Conservation (phyloP, 2,888 invertebrate genomes). For the Monochamus alternatus region DNA sequence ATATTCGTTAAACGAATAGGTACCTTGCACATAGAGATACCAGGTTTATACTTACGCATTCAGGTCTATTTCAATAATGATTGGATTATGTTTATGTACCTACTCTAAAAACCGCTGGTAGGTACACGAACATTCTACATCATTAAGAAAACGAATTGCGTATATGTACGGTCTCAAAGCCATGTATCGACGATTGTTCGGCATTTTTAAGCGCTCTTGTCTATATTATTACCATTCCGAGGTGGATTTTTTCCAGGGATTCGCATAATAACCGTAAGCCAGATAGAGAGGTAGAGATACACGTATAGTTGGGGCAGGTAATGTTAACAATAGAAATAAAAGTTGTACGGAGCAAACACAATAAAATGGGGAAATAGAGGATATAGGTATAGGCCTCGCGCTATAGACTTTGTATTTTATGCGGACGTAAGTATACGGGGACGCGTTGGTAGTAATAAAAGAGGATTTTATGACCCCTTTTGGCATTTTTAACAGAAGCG, state of each 20-base stretch:
- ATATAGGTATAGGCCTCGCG: slow-evolving; percentile 10
- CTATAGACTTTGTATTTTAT: slow-evolving; percentile 18
- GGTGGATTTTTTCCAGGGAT: slow-evolving; percentile 18
- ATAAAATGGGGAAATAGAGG: slow-evolving; percentile 21
- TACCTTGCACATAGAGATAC: not conserved
- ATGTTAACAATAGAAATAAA: slow-evolving; percentile 30
- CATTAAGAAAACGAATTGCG: slow-evolving; percentile 57
- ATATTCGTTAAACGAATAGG: not conserved
- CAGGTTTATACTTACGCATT: not conserved
- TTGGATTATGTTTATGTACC: not conserved
- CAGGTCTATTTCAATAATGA: not conserved
- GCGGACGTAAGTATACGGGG: slow-evolving; percentile 10
- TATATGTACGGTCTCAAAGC: slow-evolving; percentile 44
- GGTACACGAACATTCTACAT: slow-evolving; percentile 57
- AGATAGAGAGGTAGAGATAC: slow-evolving; percentile 4
- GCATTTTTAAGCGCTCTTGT: slow-evolving; percentile 32
- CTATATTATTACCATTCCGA: slow-evolving; percentile 34
- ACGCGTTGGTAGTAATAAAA: slow-evolving; percentile 17
- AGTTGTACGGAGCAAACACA: slow-evolving; percentile 11
- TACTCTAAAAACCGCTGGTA: slow-evolving; percentile 41
- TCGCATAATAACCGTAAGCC: slow-evolving; percentile 25
- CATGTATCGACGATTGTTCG: slow-evolving; percentile 33
- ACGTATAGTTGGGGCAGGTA: slow-evolving; percentile 18
- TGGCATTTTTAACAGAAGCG: no score
- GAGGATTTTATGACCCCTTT: not conserved